A percentile compares a stretch with the other conserved stretches of the same genome.
These are phyloP conservation scores for Clarias laeviceps DNA, from an alignment of 2,797 vertebrate species.

Conservation along the genomic window DNA sequence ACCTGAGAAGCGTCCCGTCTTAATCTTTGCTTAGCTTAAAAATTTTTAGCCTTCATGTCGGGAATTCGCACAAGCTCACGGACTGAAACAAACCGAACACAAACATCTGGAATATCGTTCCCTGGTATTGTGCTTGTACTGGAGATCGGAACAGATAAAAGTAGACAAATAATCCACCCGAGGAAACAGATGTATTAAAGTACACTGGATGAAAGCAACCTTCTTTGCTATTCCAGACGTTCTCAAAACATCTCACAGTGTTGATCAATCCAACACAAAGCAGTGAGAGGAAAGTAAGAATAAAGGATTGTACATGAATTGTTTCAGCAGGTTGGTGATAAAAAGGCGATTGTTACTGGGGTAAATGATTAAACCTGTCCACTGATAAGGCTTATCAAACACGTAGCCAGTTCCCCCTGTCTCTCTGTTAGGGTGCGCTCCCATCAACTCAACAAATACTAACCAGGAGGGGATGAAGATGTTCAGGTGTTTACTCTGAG, in stretches of 20 bases:
- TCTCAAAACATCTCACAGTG: background rate
- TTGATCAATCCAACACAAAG: background rate
- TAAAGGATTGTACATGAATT: background rate
- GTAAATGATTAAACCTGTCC: background rate
- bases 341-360: background rate
- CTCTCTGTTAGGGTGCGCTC: too few species aligned
- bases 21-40: background rate
- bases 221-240: background rate
- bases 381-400: background rate
- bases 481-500: too few species aligned
- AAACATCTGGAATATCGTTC: constrained; percentile 1
- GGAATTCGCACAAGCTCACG: background rate
- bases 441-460: too few species aligned
- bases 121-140: background rate
- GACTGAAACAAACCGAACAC: background rate
- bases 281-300: background rate
- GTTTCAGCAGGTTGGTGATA: background rate
- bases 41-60: background rate
- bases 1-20: constrained; percentile 8
- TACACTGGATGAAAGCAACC: background rate
- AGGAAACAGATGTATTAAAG: background rate
- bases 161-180: background rate
- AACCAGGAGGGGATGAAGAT: too few species aligned
- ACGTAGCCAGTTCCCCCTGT: background rate
- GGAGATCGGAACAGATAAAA: background rate